These are phyloP conservation scores for Dascillus cervinus DNA, from an alignment of 2,888 invertebrate species.

Conservation along the genomic window DNA sequence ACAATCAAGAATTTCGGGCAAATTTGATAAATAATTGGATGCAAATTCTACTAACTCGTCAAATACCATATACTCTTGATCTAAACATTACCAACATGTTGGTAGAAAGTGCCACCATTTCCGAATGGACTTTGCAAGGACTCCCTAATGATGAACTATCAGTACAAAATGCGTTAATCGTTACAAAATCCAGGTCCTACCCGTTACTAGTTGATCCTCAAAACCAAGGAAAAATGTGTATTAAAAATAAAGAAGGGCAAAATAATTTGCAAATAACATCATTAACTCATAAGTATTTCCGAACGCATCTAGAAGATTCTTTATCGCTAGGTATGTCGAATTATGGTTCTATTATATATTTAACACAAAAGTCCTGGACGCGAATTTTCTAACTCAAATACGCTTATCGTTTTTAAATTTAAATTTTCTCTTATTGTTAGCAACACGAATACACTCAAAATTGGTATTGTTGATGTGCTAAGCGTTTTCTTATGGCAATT, in stretches of 20 bases:
- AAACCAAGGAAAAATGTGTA: slow-evolving; percentile 96
- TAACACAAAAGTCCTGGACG: no score
- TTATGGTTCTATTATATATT: no score
- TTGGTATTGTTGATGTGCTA: no score
- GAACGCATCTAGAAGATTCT: slow-evolving; percentile 41
- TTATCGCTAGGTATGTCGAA: slow-evolving; percentile 34
- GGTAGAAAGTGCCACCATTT: slow-evolving; percentile 82
- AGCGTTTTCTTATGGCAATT: no score
- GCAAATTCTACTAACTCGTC: slow-evolving; percentile 64
- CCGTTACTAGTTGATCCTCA: slow-evolving; percentile 93
- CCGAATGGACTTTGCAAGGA: slow-evolving; percentile 94
- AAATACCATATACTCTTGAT: slow-evolving; percentile 79
- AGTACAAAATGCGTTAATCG: slow-evolving; percentile 93
- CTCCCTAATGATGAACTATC: slow-evolving; percentile 93
- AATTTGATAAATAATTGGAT: slow-evolving; percentile 83
- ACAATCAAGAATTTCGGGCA: slow-evolving; percentile 90
- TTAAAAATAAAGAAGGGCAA: slow-evolving; percentile 82
- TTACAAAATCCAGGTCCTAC: slow-evolving; percentile 91
- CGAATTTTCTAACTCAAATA: no score
- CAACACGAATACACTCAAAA: no score
- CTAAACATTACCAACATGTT: slow-evolving; percentile 88
- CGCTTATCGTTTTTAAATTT: no score
- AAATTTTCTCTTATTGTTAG: no score
- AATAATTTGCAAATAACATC: slow-evolving; percentile 92
- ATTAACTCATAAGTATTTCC: slow-evolving; percentile 91